Evolutionary conservation across 2,888 invertebrate species (phyloP).

Genomic region (Ochropleura leucogaster): DNA sequence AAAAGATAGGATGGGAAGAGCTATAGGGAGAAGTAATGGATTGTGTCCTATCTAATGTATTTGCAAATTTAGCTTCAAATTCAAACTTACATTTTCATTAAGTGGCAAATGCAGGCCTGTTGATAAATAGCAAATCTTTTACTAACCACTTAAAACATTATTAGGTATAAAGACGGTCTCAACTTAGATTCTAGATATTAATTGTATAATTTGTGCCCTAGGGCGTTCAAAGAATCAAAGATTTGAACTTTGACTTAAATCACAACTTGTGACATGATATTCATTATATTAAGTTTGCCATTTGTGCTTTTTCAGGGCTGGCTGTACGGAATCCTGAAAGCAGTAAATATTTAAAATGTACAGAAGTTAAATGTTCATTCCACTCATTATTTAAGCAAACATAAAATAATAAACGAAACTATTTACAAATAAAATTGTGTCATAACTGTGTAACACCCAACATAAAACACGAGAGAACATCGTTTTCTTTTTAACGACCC

Average conservation of each 20-base stretch:
- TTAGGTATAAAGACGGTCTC: slow-evolving; percentile 22
- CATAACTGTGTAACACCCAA: slow-evolving; percentile 58
- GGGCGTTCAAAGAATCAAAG: slow-evolving; percentile 20
- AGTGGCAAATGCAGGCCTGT: background rate
- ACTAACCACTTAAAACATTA: slow-evolving; percentile 15
- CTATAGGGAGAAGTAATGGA: background rate
- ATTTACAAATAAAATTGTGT: slow-evolving; percentile 60
- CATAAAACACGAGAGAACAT: slow-evolving; percentile 63
- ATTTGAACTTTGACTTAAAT: slow-evolving; percentile 35
- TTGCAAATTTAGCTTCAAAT: background rate
- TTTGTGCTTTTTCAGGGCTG: slow-evolving; percentile 7
- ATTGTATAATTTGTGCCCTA: slow-evolving; percentile 39
- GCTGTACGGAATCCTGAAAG: background rate
- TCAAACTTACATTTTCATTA: background rate
- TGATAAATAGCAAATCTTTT: background rate
- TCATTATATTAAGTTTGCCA: slow-evolving; percentile 9
- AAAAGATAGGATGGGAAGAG: no score
- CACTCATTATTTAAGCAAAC: slow-evolving; percentile 53
- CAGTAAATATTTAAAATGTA: background rate
- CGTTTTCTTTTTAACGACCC: slow-evolving; percentile 62
- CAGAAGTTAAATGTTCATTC: slow-evolving; percentile 18
- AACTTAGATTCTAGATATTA: slow-evolving; percentile 29
- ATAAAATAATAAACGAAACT: slow-evolving; percentile 60
- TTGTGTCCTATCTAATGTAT: background rate
- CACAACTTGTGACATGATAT: slow-evolving; percentile 26